Conservation (phyloP, 1,140 invertebrate species). For the Camponotus vicinus region DNA sequence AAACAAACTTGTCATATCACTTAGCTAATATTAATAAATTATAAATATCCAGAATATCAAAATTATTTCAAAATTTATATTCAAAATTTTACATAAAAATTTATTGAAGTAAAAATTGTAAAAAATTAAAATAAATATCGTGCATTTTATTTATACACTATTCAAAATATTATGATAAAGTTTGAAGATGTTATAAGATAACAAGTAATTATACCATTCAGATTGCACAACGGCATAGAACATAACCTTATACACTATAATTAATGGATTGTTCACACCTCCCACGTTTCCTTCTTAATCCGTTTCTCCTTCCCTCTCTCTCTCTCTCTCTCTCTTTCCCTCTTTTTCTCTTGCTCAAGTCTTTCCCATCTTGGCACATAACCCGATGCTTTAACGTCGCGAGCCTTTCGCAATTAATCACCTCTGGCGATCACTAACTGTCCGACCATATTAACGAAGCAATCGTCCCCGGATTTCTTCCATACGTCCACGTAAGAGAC, state of each 20-base stretch:
- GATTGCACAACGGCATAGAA: not conserved
- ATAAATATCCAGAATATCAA: not conserved
- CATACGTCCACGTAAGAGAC: not conserved
- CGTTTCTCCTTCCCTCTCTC: conserved; percentile 6
- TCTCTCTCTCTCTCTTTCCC: conserved; percentile 1
- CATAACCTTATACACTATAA: conserved; percentile 61
- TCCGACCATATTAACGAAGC: conserved; percentile 67
- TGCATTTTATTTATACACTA: no score
- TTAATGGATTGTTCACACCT: conserved; percentile 78
- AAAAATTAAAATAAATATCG: not conserved
- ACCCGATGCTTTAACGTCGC: conserved; percentile 18
- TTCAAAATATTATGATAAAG: not conserved
- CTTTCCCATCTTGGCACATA: conserved; percentile 3
- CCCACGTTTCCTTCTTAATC: conserved; percentile 72
- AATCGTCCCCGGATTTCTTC: conserved; percentile 66
- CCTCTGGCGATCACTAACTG: conserved; percentile 69
- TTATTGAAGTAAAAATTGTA: not conserved
- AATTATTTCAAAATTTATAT: not conserved
- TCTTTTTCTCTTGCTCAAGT: not conserved
- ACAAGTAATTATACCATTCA: conserved; percentile 1
- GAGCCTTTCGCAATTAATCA: conserved; percentile 74
- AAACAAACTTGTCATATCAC: not conserved
- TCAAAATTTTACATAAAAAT: not conserved
- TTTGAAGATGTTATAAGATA: not conserved
- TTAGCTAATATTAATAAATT: not conserved